Evolutionary conservation across 2,888 invertebrate species (phyloP).

Genomic region (Pyralis farinalis): DNA sequence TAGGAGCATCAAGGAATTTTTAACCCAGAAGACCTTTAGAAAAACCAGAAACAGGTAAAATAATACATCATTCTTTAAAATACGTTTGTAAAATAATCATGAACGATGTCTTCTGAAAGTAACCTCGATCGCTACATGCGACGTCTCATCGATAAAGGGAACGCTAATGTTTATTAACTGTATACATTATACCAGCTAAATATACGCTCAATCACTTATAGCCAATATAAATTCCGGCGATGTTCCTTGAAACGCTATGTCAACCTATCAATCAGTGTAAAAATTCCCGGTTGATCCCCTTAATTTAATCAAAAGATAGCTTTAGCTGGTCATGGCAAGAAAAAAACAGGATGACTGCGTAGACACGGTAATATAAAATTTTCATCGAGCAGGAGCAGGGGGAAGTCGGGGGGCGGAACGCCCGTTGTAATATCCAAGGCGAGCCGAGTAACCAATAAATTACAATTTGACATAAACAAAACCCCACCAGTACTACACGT

Average conservation of each 20-base stretch:
- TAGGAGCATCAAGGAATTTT: too few relatives aligned
- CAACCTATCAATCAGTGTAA: constrained; percentile 79
- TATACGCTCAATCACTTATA: constrained; percentile 72
- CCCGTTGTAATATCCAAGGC: constrained; percentile 71
- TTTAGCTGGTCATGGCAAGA: constrained; percentile 70
- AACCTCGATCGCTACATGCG: constrained; percentile 14
- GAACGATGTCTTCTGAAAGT: background rate
- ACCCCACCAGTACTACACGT: constrained; percentile 63
- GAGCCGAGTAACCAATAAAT: constrained; percentile 73
- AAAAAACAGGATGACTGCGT: constrained; percentile 73
- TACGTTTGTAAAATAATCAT: too few relatives aligned
- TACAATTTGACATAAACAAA: constrained; percentile 78
- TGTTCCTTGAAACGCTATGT: constrained; percentile 73
- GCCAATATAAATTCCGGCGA: constrained; percentile 71
- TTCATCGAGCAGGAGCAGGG: constrained; percentile 55
- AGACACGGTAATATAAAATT: constrained; percentile 73
- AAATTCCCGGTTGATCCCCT: constrained; percentile 76
- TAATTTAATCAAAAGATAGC: constrained; percentile 80
- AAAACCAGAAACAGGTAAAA: too few relatives aligned
- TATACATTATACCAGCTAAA: constrained; percentile 62
- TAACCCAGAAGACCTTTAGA: too few relatives aligned
- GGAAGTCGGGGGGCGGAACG: constrained; percentile 39
- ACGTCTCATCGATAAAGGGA: constrained; percentile 40
- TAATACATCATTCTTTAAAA: too few relatives aligned
- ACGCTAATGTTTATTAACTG: constrained; percentile 63